Base-by-base conservation (phyloP, 2,797 vertebrate genomes). In the Cryptoblepharus egeriae region DNA sequence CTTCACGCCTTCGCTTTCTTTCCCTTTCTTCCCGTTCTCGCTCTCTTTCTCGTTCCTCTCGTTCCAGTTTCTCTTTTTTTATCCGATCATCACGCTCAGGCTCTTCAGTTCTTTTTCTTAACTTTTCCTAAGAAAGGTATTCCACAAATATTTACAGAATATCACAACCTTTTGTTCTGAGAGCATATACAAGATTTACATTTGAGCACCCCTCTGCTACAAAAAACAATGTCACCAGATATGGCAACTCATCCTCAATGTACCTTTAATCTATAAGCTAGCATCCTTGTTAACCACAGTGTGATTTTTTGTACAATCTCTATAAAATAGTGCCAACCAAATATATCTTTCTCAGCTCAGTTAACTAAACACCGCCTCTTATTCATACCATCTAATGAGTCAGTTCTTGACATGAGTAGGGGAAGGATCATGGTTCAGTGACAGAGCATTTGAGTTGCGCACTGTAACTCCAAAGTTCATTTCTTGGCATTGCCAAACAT, bases 51-150 rank as follows among this genome's bases (percentile, higher is more conserved):
- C 97, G 93, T 94, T 97, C 92, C 94, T 96, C 95, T 84, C 95
- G 89, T 85, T 96, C 98, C 88, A 97, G 97, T 84, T 96, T 94
- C 89, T 98, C 98, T 77, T 95, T 97, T 94, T 93, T 97, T 60
- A 95, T 96, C 77, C 96, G 96, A 52, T 95, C 98, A 85, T 99
- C 98, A 42, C 95, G 96, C 69, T 96, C 97, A 26, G 98, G 97
- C 35, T 99, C 98, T 92, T 98, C 98, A 58, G 96, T 96, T 93
- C 94, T 96, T 95, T 96, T 96, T 79, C 96, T 92, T 92, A 96
- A 87, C 69, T 96, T 96, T 93, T 96, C 96, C 96, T 96, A 91
- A 84, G 83, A 3, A 32, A 37, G 72, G 4, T 61, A 78, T 4
- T 82, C 64, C n/a, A 76, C 13, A 79, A 28, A 52, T 75, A n/a